Evolutionary conservation across 2,113 vertebrate species (phyloP), one percentile per base, ranked within the genome.

Genomic region (Larimichthys polyactis): DNA sequence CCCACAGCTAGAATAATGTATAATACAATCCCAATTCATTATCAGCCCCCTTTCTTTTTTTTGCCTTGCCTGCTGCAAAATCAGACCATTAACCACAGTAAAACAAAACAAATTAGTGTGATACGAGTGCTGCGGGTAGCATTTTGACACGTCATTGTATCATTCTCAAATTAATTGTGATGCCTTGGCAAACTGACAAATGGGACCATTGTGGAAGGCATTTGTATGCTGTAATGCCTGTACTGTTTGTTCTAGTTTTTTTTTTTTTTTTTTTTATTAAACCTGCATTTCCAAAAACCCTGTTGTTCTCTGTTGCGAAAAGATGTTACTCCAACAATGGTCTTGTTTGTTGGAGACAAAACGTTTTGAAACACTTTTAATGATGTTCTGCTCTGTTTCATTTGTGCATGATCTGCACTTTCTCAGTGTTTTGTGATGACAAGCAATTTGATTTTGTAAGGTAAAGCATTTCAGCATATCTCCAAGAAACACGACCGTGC

Each of bases 11-110:
- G 60, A 76, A 71, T 68, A 71, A 82, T 71, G 62, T 36, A 46
- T 44, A 84, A 78, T 64, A 68, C 12, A 78, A 80, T 78, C 22
- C 75, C 62, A 66, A 82, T 77, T 72, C 63, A 79, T 84, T 70
- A 79, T 22, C 17, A n/a, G 60, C 15, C 29, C 11, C 36, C 36
- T 40, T 29, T 36, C 27, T 2, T 27, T 27, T 27, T 77, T 66
- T 66, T 44, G 9, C 32, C 48, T 27, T 4, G 66, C 16, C 43
- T 55, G 46, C 81, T 40, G 59, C 57, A 76, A 70, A 80, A 71
- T 68, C 54, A 71, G 59, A 22, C 44, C 64, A 81, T 78, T 78
- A 67, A 78, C 43, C 55, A 64, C 0, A 0, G 59, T 15, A 32
- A 76, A 51, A 75, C 20, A 54, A 77, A 74, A 71, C 57, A 88